phyloP scores from a whole-genome alignment of 2,113 vertebrate species.

The Melanocharis versteri region DNA sequence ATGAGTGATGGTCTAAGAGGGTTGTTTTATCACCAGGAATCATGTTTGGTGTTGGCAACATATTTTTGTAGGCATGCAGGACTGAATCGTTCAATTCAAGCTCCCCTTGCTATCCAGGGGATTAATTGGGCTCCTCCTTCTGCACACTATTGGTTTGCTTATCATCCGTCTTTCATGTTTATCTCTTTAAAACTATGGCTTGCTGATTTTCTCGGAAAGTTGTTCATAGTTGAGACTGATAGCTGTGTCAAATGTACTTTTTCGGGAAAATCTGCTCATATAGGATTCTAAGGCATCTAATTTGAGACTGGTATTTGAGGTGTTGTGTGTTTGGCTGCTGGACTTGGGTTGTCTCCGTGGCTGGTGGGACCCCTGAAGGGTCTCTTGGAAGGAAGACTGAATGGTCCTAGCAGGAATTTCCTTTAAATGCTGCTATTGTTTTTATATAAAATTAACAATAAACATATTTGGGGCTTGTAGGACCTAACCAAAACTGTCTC shows the following conservation, averaged over 20 bases:
- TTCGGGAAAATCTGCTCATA: background rate
- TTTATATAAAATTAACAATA: background rate
- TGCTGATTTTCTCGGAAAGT: background rate
- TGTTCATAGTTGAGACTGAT: background rate
- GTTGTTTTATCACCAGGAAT: background rate
- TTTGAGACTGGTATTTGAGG: background rate
- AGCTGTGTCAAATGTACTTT: background rate
- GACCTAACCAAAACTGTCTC: background rate
- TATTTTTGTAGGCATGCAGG: background rate
- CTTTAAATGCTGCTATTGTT: background rate
- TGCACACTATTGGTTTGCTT: background rate
- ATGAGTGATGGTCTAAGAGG: background rate
- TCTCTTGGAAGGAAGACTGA: background rate
- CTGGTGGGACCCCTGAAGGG: background rate
- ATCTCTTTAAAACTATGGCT: background rate
- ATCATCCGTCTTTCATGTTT: background rate
- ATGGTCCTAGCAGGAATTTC: background rate
- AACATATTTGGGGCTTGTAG: background rate
- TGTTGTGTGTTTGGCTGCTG: background rate
- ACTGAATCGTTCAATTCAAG: background rate
- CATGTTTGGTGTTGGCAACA: background rate
- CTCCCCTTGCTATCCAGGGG: background rate
- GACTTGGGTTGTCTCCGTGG: rapidly evolving
- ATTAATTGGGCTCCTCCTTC: background rate
- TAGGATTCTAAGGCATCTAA: background rate